phyloP scores from a whole-genome alignment of 2,797 vertebrate genomes.

The Acanthurus tractus region DNA sequence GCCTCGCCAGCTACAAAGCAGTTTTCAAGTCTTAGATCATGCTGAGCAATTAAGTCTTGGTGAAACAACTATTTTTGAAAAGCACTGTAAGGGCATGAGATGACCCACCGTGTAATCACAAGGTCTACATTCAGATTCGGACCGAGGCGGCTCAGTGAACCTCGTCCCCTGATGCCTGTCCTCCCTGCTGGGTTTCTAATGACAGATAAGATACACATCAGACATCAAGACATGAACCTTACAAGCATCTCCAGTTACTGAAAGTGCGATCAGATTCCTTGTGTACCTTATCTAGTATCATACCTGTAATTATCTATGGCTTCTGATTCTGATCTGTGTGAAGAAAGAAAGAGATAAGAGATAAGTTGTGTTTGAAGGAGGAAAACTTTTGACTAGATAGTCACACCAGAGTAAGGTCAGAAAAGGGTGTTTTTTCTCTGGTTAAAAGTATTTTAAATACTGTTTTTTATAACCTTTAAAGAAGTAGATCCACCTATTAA shows the following conservation, averaged over 20 bases:
- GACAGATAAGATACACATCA: slow-evolving; percentile 38
- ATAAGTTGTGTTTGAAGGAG: neutral
- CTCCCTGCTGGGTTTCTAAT: slow-evolving; percentile 88
- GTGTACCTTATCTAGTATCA: slow-evolving; percentile 15
- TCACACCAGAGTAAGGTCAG: too few relatives aligned
- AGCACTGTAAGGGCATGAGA: neutral
- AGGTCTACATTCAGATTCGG: slow-evolving; percentile 90
- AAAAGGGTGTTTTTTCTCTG: too few relatives aligned
- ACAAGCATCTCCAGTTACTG: slow-evolving; percentile 1
- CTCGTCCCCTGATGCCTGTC: slow-evolving; percentile 91
- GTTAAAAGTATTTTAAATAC: neutral
- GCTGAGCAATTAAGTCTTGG: neutral
- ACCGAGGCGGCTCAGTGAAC: slow-evolving; percentile 88
- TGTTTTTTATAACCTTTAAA: too few relatives aligned
- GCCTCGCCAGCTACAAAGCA: slow-evolving; percentile 86
- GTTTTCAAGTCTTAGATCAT: neutral
- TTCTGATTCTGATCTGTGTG: slow-evolving; percentile 67
- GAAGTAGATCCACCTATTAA: neutral
- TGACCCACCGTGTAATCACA: slow-evolving; percentile 89
- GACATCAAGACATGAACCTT: slow-evolving; percentile 20
- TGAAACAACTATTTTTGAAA: neutral
- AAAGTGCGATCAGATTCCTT: slow-evolving; percentile 19
- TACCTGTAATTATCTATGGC: slow-evolving; percentile 77
- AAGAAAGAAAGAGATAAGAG: slow-evolving; percentile 28
- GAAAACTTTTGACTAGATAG: neutral